Conservation (phyloP, 2,113 vertebrate species). For the Halichoeres trimaculatus region DNA sequence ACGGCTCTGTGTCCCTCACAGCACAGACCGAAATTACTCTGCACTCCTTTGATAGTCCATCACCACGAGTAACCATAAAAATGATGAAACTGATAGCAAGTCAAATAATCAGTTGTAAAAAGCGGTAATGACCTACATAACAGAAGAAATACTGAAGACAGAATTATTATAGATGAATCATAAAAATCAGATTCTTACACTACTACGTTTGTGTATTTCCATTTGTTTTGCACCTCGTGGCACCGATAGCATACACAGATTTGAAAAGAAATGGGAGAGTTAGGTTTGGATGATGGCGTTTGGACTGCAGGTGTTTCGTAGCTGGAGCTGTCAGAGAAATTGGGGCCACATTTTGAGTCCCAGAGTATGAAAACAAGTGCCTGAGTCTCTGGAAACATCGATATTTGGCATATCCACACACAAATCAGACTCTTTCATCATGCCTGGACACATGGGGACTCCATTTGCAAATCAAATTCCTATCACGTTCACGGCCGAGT, state of each 20-base stretch:
- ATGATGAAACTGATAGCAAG: neutral
- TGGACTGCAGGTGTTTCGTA: constrained; percentile 26
- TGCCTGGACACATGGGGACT: constrained; percentile 11
- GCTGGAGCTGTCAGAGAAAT: constrained; percentile 4
- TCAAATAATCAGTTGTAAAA: neutral
- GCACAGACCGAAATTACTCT: constrained; percentile 9
- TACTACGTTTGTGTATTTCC: neutral
- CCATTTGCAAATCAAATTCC: constrained; percentile 44
- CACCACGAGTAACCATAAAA: neutral
- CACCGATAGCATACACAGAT: neutral
- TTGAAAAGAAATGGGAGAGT: neutral
- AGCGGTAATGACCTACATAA: neutral
- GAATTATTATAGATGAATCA: constrained; percentile 1
- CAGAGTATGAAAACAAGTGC: constrained; percentile 25
- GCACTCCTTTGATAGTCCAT: neutral
- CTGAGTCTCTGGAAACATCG: constrained; percentile 9
- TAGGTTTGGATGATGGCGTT: neutral
- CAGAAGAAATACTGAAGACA: neutral
- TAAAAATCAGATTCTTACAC: neutral
- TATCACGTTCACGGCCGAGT: neutral
- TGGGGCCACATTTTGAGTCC: constrained; percentile 7
- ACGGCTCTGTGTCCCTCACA: constrained; percentile 30
- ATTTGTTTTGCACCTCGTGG: neutral
- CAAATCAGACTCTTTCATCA: constrained; percentile 24
- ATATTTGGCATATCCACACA: constrained; percentile 19